Conservation (phyloP, 2,888 invertebrate species). For the Hirtodrosophila duncani region DNA sequence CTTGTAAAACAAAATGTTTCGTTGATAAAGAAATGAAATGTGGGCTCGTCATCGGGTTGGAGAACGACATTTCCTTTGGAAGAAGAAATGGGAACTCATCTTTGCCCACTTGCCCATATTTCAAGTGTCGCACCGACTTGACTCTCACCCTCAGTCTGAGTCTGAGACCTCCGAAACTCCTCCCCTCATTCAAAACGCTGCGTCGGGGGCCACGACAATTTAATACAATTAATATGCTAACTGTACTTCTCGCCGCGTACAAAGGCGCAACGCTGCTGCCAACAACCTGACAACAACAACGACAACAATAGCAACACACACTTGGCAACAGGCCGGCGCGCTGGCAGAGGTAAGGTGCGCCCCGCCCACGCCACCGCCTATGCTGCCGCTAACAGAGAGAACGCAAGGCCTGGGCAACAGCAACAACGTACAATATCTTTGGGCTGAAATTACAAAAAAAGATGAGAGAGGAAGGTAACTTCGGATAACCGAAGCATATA, state of each 20-base stretch:
- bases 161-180: slow-evolving; percentile 7
- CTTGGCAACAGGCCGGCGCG: slow-evolving; percentile 61
- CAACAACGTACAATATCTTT: not conserved
- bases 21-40: slow-evolving; percentile 38
- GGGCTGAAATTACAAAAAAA: too few relatives aligned
- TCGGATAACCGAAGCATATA: too few relatives aligned
- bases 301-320: slow-evolving; percentile 8
- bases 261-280: slow-evolving; percentile 35
- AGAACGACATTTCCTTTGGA: slow-evolving; percentile 3
- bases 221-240: slow-evolving; percentile 73
- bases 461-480: too few relatives aligned
- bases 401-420: slow-evolving; percentile 29
- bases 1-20: slow-evolving; percentile 20
- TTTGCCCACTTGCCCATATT: slow-evolving; percentile 56
- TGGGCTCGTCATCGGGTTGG: slow-evolving; percentile 57
- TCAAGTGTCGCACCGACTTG: slow-evolving; percentile 16
- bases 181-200: too few relatives aligned
- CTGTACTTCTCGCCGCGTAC: slow-evolving; percentile 64
- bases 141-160: not conserved
- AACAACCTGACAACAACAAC: slow-evolving; percentile 34
- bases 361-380: slow-evolving; percentile 14
- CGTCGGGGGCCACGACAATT: slow-evolving; percentile 54
- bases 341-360: slow-evolving; percentile 33
- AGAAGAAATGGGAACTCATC: slow-evolving; percentile 6
- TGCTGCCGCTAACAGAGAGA: not conserved